Evolutionary conservation across 2,113 vertebrate species (phyloP), one percentile per base, ranked within the genome.

Genomic region (Casuarius casuarius): DNA sequence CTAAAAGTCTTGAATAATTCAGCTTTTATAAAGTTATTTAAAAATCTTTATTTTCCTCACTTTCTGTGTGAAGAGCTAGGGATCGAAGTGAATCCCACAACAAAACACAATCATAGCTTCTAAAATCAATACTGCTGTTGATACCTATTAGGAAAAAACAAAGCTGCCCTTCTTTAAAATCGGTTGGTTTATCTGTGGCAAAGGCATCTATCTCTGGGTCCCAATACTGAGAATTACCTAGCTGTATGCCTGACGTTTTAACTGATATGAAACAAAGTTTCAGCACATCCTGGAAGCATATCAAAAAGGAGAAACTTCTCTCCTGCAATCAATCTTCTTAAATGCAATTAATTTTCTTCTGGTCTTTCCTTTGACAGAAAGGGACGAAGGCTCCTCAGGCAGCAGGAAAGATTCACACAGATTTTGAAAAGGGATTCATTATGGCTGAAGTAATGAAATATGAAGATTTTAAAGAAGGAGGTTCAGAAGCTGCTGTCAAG

Each of bases 401-500:
- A 98, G 98, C 99, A 93, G 99, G 99, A 94, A 99, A 99, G 98
- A 99, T 99, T 98, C 98, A 98, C 96, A 98, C 98, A 52, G 98
- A 99, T 98, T 99, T 99, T 97, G 98, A 99, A 98, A 99, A 98
- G 97, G 99, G 99, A 98, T 99, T 99, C 98, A 99, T 99, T 99
- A 99, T 99, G 99, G 99, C 98, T 94, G 98, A 99, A 98, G 99
- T 99, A 98, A 99, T 99, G 99, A 99, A 99, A 99, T 99, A 99
- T 23, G 98, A 98, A 97, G 99, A 99, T 98, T 99, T 99, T 99
- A 99, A 99, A 98, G 99, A 99, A 97, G 99, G 98, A 98, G 99
- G 99, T 95, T 98, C 98, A 84, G 98, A 99, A 98, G 98, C 90
- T 94, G 98, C 99, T 95, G 99, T 99, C 98, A 99, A 99, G 98